Evolutionary conservation across 2,113 vertebrate genomes (phyloP).

Genomic region (Rostratula benghalensis): DNA sequence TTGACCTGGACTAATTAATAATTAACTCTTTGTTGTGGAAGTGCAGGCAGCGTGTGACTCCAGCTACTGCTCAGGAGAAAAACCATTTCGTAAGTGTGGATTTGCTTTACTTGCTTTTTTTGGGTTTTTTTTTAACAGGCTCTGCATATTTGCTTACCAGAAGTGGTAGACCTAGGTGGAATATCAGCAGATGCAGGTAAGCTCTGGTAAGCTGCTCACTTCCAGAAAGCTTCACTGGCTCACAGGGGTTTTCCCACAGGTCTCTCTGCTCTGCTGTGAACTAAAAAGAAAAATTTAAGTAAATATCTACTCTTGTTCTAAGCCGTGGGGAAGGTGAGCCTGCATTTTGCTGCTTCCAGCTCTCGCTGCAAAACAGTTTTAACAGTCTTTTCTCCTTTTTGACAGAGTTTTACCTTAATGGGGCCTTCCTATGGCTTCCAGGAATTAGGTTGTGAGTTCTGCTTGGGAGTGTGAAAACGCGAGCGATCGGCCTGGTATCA

Average conservation of each 20-base stretch:
- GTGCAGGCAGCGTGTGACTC: not conserved
- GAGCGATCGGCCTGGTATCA: too few species aligned
- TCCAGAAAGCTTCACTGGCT: not conserved
- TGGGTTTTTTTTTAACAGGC: not conserved
- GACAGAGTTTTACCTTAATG: not conserved
- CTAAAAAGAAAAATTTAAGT: not conserved
- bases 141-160: not conserved
- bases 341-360: not conserved
- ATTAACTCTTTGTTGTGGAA: not conserved
- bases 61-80: not conserved
- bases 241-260: not conserved
- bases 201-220: fast-evolving
- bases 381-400: not conserved
- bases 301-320: not conserved
- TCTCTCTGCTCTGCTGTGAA: not conserved
- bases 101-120: not conserved
- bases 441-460: not conserved
- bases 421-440: not conserved
- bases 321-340: not conserved
- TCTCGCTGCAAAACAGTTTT: not conserved
- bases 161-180: not conserved
- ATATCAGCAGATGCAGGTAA: not conserved
- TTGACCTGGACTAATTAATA: not conserved
- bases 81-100: not conserved
- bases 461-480: not conserved